Conservation (phyloP, 2,888 invertebrate species). For the Cephus runcator region DNA sequence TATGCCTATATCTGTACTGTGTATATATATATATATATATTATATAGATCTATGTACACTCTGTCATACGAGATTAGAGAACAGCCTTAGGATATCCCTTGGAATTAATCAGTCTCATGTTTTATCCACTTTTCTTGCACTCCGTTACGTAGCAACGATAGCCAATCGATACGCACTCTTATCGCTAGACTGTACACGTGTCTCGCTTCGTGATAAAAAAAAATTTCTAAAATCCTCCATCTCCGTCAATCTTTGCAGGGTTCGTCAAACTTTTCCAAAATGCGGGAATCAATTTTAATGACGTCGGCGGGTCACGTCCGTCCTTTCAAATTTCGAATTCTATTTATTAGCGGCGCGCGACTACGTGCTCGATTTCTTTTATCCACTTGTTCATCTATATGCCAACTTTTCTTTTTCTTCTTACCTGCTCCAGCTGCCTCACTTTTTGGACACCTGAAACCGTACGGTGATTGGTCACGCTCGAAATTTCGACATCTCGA, state of each 20-base stretch:
- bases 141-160: too few relatives aligned
- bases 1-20: neutral
- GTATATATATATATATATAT: neutral
- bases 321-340: neutral
- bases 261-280: too few relatives aligned
- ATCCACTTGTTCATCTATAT: neutral
- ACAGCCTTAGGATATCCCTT: neutral
- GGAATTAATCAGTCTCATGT: neutral
- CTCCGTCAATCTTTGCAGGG: too few relatives aligned
- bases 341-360: neutral
- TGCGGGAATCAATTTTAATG: too few relatives aligned
- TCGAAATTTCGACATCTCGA: slow-evolving; percentile 16
- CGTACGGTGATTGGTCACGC: slow-evolving; percentile 4
- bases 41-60: too few relatives aligned
- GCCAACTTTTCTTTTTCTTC: neutral
- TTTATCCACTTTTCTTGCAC: neutral
- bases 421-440: neutral
- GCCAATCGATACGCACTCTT: too few relatives aligned
- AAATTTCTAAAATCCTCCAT: neutral
- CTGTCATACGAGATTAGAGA: too few relatives aligned
- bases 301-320: too few relatives aligned
- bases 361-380: neutral
- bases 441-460: neutral
- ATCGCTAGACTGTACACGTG: too few relatives aligned
- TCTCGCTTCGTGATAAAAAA: too few relatives aligned